Conservation (phyloP, 2,797 vertebrate species). For the Leontocebus nigricollis region DNA sequence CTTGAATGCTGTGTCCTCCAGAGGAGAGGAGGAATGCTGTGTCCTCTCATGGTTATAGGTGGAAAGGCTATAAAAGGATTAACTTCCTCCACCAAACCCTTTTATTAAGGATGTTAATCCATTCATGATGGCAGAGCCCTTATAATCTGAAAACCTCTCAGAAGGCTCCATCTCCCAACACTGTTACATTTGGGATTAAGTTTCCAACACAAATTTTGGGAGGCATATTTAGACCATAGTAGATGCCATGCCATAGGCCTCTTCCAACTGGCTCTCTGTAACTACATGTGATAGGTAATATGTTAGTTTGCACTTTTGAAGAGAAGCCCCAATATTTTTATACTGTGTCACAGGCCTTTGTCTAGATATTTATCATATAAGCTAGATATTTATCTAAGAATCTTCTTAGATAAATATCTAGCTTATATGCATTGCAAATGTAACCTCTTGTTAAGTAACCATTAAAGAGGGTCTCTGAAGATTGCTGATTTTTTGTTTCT, state of each 20-base stretch:
- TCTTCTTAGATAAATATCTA: not conserved
- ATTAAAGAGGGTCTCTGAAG: not conserved
- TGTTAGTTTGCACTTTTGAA: constrained; percentile 8
- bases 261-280: not conserved
- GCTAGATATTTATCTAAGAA: too few relatives aligned
- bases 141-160: not conserved
- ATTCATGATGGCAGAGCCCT: not conserved
- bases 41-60: not conserved
- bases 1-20: not conserved
- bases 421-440: not conserved
- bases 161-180: not conserved
- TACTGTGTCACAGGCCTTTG: not conserved
- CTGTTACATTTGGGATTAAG: not conserved
- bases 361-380: too few relatives aligned
- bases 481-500: not conserved
- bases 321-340: not conserved
- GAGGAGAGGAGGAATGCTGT: not conserved
- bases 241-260: not conserved
- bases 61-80: not conserved
- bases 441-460: not conserved
- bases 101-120: not conserved
- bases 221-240: not conserved
- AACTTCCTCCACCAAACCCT: not conserved
- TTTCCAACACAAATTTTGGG: not conserved
- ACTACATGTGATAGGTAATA: not conserved